Base-by-base conservation (phyloP, 2,113 vertebrate species). In the Athene noctua region DNA sequence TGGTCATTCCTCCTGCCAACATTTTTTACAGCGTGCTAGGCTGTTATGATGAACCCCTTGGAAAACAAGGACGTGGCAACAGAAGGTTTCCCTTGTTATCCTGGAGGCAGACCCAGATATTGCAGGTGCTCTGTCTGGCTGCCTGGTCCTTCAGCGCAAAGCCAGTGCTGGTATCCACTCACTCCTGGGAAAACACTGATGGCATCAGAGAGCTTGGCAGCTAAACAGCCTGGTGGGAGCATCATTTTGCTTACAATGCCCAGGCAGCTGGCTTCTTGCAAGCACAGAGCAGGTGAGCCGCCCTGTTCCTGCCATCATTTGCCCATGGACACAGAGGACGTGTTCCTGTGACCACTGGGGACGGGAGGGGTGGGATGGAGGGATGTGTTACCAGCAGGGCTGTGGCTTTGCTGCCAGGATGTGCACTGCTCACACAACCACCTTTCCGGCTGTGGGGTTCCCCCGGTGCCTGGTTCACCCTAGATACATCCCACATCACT, bases 271-370 rank as follows among this genome's bases (percentile, higher is more conserved):
- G 10, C 38, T 86, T 46, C 42, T 36, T 49, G 44, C 1, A 6
- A 81, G 22, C 19, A 38, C 1, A 2, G 46, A 79, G 42, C 18
- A 44, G 16, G 22, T 0, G 8, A 93, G 11, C n/a, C 49, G 38
- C n/a, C 40, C 54, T 61, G 42, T 14, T 74, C 34, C 88, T 74
- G 30, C 42, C 4, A 6, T 38, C 27, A 2, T 44, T 59, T 46
- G 40, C 49, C 58, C 0, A 0, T 20, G 20, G 29, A 30, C 2
- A 3, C 3, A 14, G 27, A 11, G 51, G 15, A 30, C 0, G 1
- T 14, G 49, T 25, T 11, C 7, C 25, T 42, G 32, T 8, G n/a
- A 62, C 27, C n/a, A 2, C 4, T 2, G 27, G 18, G 15, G 12
- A 49, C 55, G 61, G 20, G 70, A 74, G 15, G 11, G 18, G 2